Base-by-base conservation (phyloP, 2,797 vertebrate genomes). In the Gouania willdenowi region DNA sequence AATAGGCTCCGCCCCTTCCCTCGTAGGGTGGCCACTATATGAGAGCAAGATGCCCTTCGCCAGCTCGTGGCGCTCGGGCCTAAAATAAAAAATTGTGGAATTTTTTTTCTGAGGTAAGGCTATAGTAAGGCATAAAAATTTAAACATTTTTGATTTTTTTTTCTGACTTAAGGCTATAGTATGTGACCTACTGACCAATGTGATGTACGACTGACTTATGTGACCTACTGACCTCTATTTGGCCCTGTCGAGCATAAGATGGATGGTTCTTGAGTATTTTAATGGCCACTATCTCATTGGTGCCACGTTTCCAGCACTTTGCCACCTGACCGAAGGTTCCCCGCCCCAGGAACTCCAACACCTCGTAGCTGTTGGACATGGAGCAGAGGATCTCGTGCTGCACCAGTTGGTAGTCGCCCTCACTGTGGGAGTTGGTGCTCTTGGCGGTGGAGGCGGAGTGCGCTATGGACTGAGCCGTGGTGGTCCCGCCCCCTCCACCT, bases 211-310 rank as follows among this genome's bases (percentile, higher is more conserved):
- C n/a, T n/a, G n/a, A n/a, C n/a, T n/a, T n/a, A n/a, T n/a, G n/a
- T n/a, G n/a, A n/a, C n/a, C n/a, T n/a, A n/a, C n/a, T n/a, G n/a
- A 98, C 96, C 86, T 98, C 96, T 27, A 98, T 98, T 79, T 98
- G 96, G 22, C 96, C 96, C 65, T 98, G 96, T 20, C 96, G 91
- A 24, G 95, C 96, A 2, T 98, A 98, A 0, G 96, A 98, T 0
- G 96, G 96, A 38, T 98, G 96, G 65, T 98, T 98, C 82, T 98
- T 98, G 66, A 98, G 62, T 66, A 98, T 98, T 71, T 98, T 98
- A 64, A 98, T 98, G 2, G 96, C 96, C 75, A 98, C 92, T 2
- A 98, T 98, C 81, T 98, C 96, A 60, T 98, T 98, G 1, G 95
- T 98, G 66, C 95, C 97, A 5, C 95, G 85, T 68, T 98, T 98